Base-by-base conservation (phyloP, 1,140 invertebrate genomes). In the Heliconius nattereri region DNA sequence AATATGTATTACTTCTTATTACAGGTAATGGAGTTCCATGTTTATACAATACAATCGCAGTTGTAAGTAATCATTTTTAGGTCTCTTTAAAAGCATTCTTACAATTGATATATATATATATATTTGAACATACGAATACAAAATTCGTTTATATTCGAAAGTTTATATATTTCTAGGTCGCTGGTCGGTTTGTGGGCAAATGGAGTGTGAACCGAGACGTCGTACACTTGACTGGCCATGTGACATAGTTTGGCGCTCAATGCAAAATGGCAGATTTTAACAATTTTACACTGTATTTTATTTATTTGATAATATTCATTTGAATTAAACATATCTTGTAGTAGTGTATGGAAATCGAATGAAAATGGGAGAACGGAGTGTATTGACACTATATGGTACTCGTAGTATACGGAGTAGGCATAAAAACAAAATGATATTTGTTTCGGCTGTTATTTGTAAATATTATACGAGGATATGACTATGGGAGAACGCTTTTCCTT, bases 101-200 rank as follows among this genome's bases (percentile, higher is more conserved):
- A 45, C 40, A 13, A 45, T 16, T 45, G 40, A 16, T 45, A 45
- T 45, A 40, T 40, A 13, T 19, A 57, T 23, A 35, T 9, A 57
- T 57, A 57, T 57, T 1, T 2, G n/a, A 66, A 29, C 26, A 66
- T 26, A n/a, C 26, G 57, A 70, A 71, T 40, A 76, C 60, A 71
- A 26, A 72, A 72, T 54, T 54, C 20, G 57, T 66, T 60, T 37
- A 70, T 76, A 35, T 78, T 78, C 73, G 37, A 72, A 78, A 75
- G 73, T 71, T 78, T 76, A n/a, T 45, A 76, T 76, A 76, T 72
- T 81, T 78, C 76, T 78, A 73, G 76, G 49, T 78, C 80, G 77
- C 26, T 78, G 80, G 70, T 20, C 76, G 32, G 70, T 52, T 76
- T 70, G 71, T 52, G 52, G 60, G 20, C 73, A 81, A 81, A 81